phyloP scores from a whole-genome alignment of 1,140 invertebrate species.

The Spodoptera frugiperda region DNA sequence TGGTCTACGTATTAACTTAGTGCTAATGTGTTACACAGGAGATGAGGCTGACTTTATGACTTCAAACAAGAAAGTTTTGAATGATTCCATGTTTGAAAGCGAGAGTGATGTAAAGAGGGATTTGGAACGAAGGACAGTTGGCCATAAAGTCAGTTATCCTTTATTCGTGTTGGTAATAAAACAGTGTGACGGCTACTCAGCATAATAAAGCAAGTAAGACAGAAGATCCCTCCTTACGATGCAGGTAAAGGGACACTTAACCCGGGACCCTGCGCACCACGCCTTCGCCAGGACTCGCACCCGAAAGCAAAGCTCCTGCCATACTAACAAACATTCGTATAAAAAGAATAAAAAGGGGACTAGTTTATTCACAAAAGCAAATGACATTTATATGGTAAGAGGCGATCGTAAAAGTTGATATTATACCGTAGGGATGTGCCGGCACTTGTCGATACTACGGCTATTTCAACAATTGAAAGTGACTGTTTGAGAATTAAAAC shows the following conservation, averaged over 20 bases:
- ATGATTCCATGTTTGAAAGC: background rate
- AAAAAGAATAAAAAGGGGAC: slow-evolving; percentile 48
- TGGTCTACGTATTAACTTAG: slow-evolving; percentile 5
- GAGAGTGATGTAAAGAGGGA: too few species aligned
- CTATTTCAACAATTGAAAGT: too few species aligned
- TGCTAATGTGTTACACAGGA: background rate
- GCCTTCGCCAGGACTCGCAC: slow-evolving; percentile 17
- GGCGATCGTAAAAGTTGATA: slow-evolving; percentile 53
- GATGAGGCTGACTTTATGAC: background rate
- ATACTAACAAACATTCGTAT: slow-evolving; percentile 45
- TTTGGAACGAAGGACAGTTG: too few species aligned
- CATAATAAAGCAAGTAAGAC: slow-evolving; percentile 21
- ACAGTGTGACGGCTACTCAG: slow-evolving; percentile 1
- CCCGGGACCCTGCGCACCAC: slow-evolving; percentile 13
- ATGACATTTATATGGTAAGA: slow-evolving; percentile 53
- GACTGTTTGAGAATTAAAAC: too few species aligned
- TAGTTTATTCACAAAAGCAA: slow-evolving; percentile 52
- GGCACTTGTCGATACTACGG: background rate
- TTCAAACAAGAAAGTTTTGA: background rate
- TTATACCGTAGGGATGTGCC: slow-evolving; percentile 36
- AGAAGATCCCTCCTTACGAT: slow-evolving; percentile 10
- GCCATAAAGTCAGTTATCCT: background rate
- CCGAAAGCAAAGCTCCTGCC: slow-evolving; percentile 33
- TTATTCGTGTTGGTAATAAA: background rate
- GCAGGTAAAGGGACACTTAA: slow-evolving; percentile 29